Evolutionary conservation across 2,113 vertebrate genomes (phyloP).

Genomic region (Empidonax traillii): DNA sequence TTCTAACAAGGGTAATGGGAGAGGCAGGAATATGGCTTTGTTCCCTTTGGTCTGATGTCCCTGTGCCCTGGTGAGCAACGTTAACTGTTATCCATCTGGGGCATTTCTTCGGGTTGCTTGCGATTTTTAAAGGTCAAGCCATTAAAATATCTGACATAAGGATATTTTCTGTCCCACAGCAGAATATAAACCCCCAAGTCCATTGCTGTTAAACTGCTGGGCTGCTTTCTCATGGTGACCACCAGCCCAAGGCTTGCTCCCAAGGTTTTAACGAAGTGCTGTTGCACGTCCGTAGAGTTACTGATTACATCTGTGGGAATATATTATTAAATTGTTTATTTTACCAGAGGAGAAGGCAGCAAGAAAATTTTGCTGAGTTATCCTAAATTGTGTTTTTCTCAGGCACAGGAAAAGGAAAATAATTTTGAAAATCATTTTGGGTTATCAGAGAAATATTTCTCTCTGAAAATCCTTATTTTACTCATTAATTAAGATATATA

Average conservation of each 20-base stretch:
- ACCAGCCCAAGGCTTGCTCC: not conserved
- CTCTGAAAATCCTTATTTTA: not conserved
- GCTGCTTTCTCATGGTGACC: not conserved
- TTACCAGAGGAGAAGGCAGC: not conserved
- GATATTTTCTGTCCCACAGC: fast-evolving
- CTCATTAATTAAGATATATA: not conserved
- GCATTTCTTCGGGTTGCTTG: not conserved
- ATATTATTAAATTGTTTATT: not conserved
- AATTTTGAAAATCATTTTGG: not conserved
- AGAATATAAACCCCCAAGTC: not conserved
- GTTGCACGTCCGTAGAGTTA: not conserved
- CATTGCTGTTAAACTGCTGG: not conserved
- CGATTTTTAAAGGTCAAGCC: not conserved
- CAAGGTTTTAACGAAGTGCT: not conserved
- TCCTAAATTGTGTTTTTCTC: not conserved
- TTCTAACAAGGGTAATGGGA: not conserved
- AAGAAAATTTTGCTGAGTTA: not conserved
- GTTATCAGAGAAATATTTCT: not conserved
- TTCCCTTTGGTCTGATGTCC: not conserved
- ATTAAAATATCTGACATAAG: not conserved
- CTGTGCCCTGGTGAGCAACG: not conserved
- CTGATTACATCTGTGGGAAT: not conserved
- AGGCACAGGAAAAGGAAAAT: not conserved
- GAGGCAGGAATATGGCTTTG: not conserved
- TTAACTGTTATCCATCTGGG: not conserved